Base-by-base conservation (phyloP, 2,888 invertebrate species). In the Aphidoletes aphidimyza region DNA sequence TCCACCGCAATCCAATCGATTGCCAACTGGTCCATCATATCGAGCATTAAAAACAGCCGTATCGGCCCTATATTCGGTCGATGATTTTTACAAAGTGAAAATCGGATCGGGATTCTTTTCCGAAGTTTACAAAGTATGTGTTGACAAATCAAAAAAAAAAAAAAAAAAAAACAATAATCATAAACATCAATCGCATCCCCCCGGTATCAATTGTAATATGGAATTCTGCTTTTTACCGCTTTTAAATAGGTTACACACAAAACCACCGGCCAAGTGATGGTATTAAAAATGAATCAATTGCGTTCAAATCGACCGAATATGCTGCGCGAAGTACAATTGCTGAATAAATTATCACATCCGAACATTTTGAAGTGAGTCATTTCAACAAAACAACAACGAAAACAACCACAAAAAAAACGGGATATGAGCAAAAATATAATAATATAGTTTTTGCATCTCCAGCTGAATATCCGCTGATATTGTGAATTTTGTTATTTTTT, bases 111-210 rank as follows among this genome's bases (percentile, higher is more conserved):
- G 98, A 86, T 98, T 98, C 91, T 98, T 98, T 92, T 98, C 98
- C 5, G 97, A 98, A 92, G 98, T 98, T 86, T 98, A 96, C 91
- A 98, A 98, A 95, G 98, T 98, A 91, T n/a, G n/a, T n/a, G n/a
- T n/a, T n/a, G n/a, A n/a, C n/a, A n/a, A n/a, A n/a, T n/a, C n/a
- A n/a, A n/a, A n/a, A n/a, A n/a, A n/a, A n/a, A n/a, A n/a, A n/a
- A n/a, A n/a, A n/a, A n/a, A n/a, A n/a, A n/a, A n/a, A 92, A 93
- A 90, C 3, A 69, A 69, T 30, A 9, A 69, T 17, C 8, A 69
- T 9, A n/a, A n/a, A n/a, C n/a, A n/a, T n/a, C n/a, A n/a, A n/a
- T n/a, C n/a, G n/a, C n/a, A n/a, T n/a, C n/a, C n/a, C n/a, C n/a
- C n/a, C n/a, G n/a, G n/a, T n/a, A n/a, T n/a, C n/a, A n/a, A n/a